Evolutionary conservation across 2,888 invertebrate species (phyloP), one percentile per base, ranked within the genome.

Genomic region (Tinea semifulvella): DNA sequence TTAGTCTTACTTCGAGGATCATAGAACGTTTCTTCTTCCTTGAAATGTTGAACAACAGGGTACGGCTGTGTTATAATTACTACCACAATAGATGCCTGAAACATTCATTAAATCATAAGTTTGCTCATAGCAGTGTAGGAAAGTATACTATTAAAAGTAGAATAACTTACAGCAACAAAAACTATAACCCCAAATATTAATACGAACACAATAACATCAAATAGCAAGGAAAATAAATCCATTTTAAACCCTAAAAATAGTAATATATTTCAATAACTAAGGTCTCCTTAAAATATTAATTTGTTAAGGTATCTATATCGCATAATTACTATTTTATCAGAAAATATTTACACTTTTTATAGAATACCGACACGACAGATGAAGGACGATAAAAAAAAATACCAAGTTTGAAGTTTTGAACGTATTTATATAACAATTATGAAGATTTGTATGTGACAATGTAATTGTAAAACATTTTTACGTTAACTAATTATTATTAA

Each of bases 1-100:
- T 56, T 61, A 5, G 39, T 48, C 26, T 65, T 67, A 25, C 79
- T 84, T 46, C 64, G 64, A 1, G 87, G 85, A 74, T 95, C 88
- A 49, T 85, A 64, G 66, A 85, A 96, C 52, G 73, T 85, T 55
- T 89, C 87, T 68, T 97, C 97, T 59, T 89, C 88, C 56, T 90
- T 84, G 58, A 84, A 85, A 39, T 92, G 80, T 50, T 73, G 73
- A 38, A 92, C 79, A 36, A 79, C 59, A 13, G 93, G 91, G 63
- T 87, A 90, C 10, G 88, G 86, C 49, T 82, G 82, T 1, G 90
- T 86, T 47, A 83, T 84, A 20, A 85, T 58, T 52, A 86, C 84
- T 46, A 91, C 57, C 45, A 86, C 54, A 46, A 86, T 54, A 51
- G 85, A 85, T 45, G 88, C 54, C 92, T 91, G 62, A 39, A 82